Evolutionary conservation across 2,888 invertebrate genomes (phyloP), one percentile per base, ranked within the genome.

Genomic region (Cataglyphis cursor): DNA sequence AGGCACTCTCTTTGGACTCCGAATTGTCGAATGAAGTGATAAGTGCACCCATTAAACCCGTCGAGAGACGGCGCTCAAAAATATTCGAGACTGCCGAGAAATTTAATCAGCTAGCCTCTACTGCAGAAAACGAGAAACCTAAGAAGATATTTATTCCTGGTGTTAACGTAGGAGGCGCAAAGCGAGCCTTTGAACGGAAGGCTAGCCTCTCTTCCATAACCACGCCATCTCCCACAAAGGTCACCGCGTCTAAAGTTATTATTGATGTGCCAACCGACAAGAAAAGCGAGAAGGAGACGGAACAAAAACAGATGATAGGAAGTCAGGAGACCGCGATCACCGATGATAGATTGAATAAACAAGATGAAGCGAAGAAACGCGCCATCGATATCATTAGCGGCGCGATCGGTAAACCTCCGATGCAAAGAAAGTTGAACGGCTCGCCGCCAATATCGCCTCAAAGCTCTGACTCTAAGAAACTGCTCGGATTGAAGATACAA

Each of bases 111-210:
- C 72, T 94, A 75, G 89, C 93, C 3, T 91, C 91, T 8, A 90
- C 73, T 38, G 81, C 86, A 1, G 94, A 94, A 9, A 93, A 93
- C 35, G 95, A 96, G 70, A 97, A 97, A 93, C 97, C 97, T 51
- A 98, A 97, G 95, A 98, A 98, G 94, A 96, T 98, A 73, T 96
- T 97, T 88, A 97, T 98, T 93, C 97, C 98, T 44, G 96, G 96
- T 48, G 97, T 98, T 21, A 98, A 97, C 94, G 98, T 98, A 0
- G 98, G 97, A 75, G 98, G 97, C 93, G 98, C 97, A 90, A 98
- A 98, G 91, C 97, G 97, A 91, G 98, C 97, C 91, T 98, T 98
- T 93, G 98, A 98, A 94, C 96, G 97, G 76, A 97, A 97, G 94
- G 97, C 97, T 0, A 97, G 97, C 70, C 95, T 97, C 59, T 94